Evolutionary conservation across 2,888 invertebrate genomes (phyloP).

Genomic region (Strigamia maritima): DNA sequence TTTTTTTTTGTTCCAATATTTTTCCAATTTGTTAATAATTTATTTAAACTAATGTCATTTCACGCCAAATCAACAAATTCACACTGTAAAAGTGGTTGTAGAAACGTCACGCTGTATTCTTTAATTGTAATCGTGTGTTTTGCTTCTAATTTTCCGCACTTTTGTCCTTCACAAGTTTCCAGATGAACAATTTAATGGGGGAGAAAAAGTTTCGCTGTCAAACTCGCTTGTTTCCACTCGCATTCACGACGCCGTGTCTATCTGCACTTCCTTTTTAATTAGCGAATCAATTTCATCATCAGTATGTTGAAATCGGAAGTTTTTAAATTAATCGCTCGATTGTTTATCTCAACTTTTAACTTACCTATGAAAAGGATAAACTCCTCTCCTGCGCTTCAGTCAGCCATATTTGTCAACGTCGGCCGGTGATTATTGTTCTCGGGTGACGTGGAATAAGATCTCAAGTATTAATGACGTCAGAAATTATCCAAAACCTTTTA

Average conservation of each 20-base stretch:
- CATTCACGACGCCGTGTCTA: not conserved
- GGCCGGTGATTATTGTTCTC: not conserved
- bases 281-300: not conserved
- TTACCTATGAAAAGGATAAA: not conserved
- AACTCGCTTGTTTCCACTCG: not conserved
- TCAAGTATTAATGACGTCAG: too few relatives aligned
- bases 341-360: not conserved
- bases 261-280: too few relatives aligned
- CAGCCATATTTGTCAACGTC: conserved; percentile 4
- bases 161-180: not conserved
- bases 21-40: not conserved
- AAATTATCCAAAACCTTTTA: too few relatives aligned
- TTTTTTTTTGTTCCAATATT: not conserved
- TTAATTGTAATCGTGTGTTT: not conserved
- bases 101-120: not conserved
- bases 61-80: too few relatives aligned
- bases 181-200: not conserved
- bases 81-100: too few relatives aligned
- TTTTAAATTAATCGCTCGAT: not conserved
- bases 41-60: too few relatives aligned
- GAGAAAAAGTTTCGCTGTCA: not conserved
- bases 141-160: not conserved
- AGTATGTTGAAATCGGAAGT: not conserved
- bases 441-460: too few relatives aligned
- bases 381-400: not conserved